phyloP scores from a whole-genome alignment of 2,113 vertebrate species.

The Eubucco bourcierii region DNA sequence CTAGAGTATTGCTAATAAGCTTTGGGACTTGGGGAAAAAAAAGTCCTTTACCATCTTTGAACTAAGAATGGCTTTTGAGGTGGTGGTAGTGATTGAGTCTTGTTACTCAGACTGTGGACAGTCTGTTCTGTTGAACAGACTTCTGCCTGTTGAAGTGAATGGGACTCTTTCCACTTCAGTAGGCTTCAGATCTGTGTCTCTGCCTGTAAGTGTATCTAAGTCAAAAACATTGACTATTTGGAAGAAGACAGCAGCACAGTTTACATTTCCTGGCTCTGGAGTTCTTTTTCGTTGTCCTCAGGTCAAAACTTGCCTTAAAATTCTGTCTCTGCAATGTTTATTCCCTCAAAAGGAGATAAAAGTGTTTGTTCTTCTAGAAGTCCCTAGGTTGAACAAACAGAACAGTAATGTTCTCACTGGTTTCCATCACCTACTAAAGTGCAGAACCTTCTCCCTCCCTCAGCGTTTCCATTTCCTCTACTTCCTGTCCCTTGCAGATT shows the following conservation, averaged over 20 bases:
- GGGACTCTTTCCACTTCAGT: background rate
- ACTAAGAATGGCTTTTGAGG: background rate
- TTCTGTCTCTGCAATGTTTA: conserved; percentile 59
- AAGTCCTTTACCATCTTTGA: background rate
- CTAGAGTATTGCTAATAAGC: background rate
- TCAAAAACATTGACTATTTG: conserved; percentile 3
- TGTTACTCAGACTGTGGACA: background rate
- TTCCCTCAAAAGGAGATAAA: conserved; percentile 70
- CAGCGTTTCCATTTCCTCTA: conserved; percentile 78
- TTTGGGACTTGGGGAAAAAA: background rate
- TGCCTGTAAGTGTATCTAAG: background rate
- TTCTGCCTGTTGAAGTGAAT: background rate
- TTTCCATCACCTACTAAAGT: conserved; percentile 75
- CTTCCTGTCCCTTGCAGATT: conserved; percentile 78
- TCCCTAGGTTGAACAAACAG: conserved; percentile 72
- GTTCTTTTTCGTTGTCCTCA: conserved; percentile 34
- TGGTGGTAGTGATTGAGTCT: background rate
- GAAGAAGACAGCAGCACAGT: conserved; percentile 15
- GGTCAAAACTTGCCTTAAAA: conserved; percentile 59
- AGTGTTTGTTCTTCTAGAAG: conserved; percentile 62
- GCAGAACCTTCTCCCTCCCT: conserved; percentile 75
- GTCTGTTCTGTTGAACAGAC: too few species aligned
- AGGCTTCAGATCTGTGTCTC: background rate
- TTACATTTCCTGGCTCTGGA: conserved; percentile 14
- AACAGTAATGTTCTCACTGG: conserved; percentile 67